Percentiles rank a stretch among this genome's conserved stretches.
Conservation (phyloP, 2,113 vertebrate species). For the mouse (Mus musculus) region GRCm39 chr9:77045501-77046000, state of each 20-base stretch:
- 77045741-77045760: conserved; percentile 67
- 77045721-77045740: conserved; percentile 74
- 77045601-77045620: background rate
- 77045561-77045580: conserved; percentile 26
- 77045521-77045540: background rate
- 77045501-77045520: background rate
- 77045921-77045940: background rate
- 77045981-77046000: background rate
- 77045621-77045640: conserved; percentile 80
- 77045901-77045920: background rate
- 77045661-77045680: conserved; percentile 66
- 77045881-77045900: background rate
- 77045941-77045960: background rate
- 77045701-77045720: conserved; percentile 83
- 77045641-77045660: conserved; percentile 71
- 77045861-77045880: conserved; percentile 47
- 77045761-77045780: conserved; percentile 77
- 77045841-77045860: conserved; percentile 73
- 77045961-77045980: background rate
- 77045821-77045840: conserved; percentile 68
- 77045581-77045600: conserved; percentile 31
- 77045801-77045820: conserved; percentile 72
- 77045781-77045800: conserved; percentile 79
- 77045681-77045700: conserved; percentile 72
- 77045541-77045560: background rate